Percentiles rank a stretch among this genome's conserved stretches.
phyloP scores from a whole-genome alignment of 1,140 invertebrate species.

The Panagrolaimus sp. region DNA sequence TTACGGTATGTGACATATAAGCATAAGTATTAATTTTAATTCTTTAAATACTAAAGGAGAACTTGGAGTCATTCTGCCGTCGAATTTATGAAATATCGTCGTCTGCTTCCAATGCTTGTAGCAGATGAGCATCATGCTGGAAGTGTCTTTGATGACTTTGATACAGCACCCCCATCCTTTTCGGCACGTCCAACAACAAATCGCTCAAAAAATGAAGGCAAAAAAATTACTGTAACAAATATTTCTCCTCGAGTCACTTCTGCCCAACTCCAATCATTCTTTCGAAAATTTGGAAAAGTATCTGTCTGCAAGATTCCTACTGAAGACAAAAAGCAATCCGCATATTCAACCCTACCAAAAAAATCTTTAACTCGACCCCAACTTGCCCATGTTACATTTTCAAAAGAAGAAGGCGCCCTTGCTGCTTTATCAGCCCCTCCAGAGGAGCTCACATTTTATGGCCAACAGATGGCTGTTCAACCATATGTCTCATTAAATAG shows the following conservation, averaged over 20 bases:
- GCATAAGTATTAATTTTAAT: too few species aligned
- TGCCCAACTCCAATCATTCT: slow-evolving; percentile 52
- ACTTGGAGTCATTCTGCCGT: slow-evolving; percentile 59
- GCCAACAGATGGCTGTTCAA: slow-evolving; percentile 48
- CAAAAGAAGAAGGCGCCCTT: slow-evolving; percentile 38
- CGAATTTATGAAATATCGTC: slow-evolving; percentile 57
- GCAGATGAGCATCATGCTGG: slow-evolving; percentile 53
- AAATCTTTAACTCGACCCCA: slow-evolving; percentile 49
- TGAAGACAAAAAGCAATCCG: slow-evolving; percentile 43
- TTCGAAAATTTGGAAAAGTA: slow-evolving; percentile 58
- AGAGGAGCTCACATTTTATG: slow-evolving; percentile 56
- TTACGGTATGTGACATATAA: slow-evolving; percentile 36
- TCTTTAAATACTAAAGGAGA: slow-evolving; percentile 33
- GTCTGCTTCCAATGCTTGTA: slow-evolving; percentile 54
- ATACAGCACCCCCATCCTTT: slow-evolving; percentile 25
- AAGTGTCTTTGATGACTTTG: slow-evolving; percentile 51
- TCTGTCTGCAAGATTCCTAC: slow-evolving; percentile 39
- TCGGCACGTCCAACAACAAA: slow-evolving; percentile 19
- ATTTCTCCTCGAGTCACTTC: slow-evolving; percentile 47
- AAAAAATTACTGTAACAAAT: slow-evolving; percentile 50
- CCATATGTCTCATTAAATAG: slow-evolving; percentile 23
- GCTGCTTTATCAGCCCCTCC: slow-evolving; percentile 39
- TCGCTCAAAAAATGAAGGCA: slow-evolving; percentile 35
- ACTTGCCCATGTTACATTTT: slow-evolving; percentile 35
- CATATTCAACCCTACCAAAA: slow-evolving; percentile 53